Evolutionary conservation across 1,140 invertebrate genomes (phyloP).

Genomic region (Hirudo medicinalis): DNA sequence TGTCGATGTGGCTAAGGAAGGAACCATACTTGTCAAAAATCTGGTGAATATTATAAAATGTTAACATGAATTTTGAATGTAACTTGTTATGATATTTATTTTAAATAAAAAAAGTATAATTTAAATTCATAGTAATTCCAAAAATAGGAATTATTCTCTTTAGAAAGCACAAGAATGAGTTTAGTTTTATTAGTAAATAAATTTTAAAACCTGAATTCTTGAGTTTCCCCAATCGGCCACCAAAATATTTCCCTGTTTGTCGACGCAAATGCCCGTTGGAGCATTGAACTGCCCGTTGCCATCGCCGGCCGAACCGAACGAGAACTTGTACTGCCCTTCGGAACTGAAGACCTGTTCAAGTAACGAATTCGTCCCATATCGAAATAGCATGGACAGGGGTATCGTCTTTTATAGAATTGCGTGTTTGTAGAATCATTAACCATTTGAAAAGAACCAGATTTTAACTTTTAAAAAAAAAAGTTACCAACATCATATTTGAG

Average conservation of each 20-base stretch:
- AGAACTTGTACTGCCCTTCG: conserved; percentile 36
- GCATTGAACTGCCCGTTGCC: conserved; percentile 50
- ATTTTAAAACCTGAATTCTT: conserved; percentile 44
- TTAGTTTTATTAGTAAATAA: too few relatives aligned
- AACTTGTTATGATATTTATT: neutral
- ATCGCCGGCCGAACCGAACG: conserved; percentile 42
- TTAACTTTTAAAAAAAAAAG: too few relatives aligned
- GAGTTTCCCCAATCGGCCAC: conserved; percentile 51
- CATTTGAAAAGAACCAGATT: too few relatives aligned
- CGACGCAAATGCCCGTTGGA: conserved; percentile 48
- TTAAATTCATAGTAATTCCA: neutral
- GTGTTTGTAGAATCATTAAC: too few relatives aligned
- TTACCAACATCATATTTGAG: too few relatives aligned
- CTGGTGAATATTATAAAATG: conserved; percentile 31
- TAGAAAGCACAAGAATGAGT: too few relatives aligned
- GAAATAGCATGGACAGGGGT: too few relatives aligned
- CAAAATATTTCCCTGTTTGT: conserved; percentile 46
- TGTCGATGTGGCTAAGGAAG: conserved; percentile 48
- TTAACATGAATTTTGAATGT: neutral
- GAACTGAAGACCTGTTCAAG: conserved; percentile 28
- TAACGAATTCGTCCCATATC: too few relatives aligned
- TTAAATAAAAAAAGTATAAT: neutral
- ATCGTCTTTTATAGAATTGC: too few relatives aligned
- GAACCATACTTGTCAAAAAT: conserved; percentile 48
- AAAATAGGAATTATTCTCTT: neutral